These are phyloP conservation scores for Ciconia stormi DNA, from an alignment of 2,113 vertebrate species.

Conservation along the genomic window DNA sequence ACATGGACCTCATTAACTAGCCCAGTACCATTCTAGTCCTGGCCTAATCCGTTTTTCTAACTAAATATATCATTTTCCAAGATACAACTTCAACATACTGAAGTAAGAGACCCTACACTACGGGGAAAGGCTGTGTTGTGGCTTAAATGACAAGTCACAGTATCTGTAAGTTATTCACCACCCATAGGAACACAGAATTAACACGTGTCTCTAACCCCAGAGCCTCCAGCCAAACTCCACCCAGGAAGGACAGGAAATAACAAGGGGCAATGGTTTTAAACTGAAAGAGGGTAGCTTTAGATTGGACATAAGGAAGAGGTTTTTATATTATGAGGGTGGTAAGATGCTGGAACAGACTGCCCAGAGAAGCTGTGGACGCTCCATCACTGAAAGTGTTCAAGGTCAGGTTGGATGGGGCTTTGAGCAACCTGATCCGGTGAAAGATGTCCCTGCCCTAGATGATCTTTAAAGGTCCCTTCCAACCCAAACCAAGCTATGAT, in stretches of 20 bases:
- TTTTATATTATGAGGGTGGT: fast-evolving
- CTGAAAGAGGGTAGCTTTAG: neutral
- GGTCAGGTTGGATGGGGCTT: fast-evolving
- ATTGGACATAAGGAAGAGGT: neutral
- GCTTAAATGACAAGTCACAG: neutral
- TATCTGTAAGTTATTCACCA: neutral
- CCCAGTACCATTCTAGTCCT: neutral
- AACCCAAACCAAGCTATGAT: neutral
- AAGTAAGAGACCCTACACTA: neutral
- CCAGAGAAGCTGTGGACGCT: neutral
- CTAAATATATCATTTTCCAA: neutral
- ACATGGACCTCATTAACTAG: neutral
- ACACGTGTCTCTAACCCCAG: neutral
- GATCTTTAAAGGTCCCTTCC: neutral
- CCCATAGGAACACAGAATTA: neutral
- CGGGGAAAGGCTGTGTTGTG: neutral
- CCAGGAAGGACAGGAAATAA: neutral
- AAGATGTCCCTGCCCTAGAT: neutral
- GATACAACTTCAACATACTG: neutral
- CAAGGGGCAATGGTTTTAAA: neutral
- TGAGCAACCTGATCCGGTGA: neutral
- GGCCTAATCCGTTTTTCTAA: neutral
- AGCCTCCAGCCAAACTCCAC: neutral
- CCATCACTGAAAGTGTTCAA: fast-evolving
- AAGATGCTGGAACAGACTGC: neutral